A percentile compares a stretch with the other conserved stretches of the same genome.
Conservation (phyloP, 1,140 invertebrate genomes). For the Drosophila busckii region DNA sequence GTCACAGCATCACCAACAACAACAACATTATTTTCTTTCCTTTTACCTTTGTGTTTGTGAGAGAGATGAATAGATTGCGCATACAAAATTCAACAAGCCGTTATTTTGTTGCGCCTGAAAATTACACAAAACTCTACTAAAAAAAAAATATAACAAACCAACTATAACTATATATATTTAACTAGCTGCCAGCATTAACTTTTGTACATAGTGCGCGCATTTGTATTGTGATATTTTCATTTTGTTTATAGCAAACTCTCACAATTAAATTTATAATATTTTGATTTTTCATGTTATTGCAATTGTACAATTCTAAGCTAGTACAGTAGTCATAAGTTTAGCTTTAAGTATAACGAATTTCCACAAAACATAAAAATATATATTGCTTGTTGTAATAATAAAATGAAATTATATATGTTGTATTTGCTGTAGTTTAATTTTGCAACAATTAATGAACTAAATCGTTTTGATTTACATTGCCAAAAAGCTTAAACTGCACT, state of each 20-base stretch:
- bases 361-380: neutral
- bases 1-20: too few relatives aligned
- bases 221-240: conserved; percentile 67
- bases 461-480: too few relatives aligned
- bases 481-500: conserved; percentile 2
- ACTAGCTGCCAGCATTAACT: conserved; percentile 8
- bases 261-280: conserved; percentile 7
- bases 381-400: conserved; percentile 31
- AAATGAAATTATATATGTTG: conserved; percentile 27
- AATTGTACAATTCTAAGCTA: conserved; percentile 30
- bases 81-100: conserved; percentile 66
- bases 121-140: conserved; percentile 34
- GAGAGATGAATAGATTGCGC: conserved; percentile 78
- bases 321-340: conserved; percentile 27
- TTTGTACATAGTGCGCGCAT: conserved; percentile 35
- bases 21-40: neutral
- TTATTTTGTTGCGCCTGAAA: conserved; percentile 50
- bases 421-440: too few relatives aligned
- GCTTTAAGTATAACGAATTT: conserved; percentile 34
- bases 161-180: too few relatives aligned
- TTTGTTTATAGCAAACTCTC: too few relatives aligned
- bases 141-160: too few relatives aligned
- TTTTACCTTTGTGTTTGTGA: conserved; percentile 52
- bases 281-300: conserved; percentile 20
- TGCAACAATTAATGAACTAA: too few relatives aligned